Conservation (phyloP, 2,888 invertebrate genomes). For the Eustalomyia histrio region DNA sequence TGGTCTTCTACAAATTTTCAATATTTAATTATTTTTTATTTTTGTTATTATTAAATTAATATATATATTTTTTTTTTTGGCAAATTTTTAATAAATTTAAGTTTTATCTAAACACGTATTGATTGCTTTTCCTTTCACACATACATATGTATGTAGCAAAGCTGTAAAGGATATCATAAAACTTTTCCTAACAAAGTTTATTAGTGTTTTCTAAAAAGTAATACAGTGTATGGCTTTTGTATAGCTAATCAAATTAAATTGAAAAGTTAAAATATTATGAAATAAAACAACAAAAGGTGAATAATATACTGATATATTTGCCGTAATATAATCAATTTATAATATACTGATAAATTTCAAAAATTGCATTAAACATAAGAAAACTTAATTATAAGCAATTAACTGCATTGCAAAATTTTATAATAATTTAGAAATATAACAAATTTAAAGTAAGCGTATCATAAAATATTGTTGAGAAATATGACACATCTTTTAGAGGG, state of each 20-base stretch:
- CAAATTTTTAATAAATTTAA: slow-evolving; percentile 61
- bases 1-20: slow-evolving; percentile 71
- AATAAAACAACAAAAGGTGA: neutral
- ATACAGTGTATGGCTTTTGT: neutral
- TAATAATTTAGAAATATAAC: no score
- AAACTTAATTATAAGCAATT: no score
- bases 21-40: slow-evolving; percentile 26
- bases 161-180: neutral
- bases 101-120: slow-evolving; percentile 61
- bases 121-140: slow-evolving; percentile 63
- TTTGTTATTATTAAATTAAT: neutral
- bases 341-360: no score
- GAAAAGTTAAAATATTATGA: neutral
- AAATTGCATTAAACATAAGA: no score
- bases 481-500: no score
- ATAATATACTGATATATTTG: no score
- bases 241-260: neutral
- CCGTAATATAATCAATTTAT: no score
- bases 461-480: no score
- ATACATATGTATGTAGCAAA: no score
- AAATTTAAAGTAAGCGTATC: no score
- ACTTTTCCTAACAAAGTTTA: neutral
- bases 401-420: no score
- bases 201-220: neutral
- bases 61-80: slow-evolving; percentile 32